These are phyloP conservation scores for Artibeus jamaicensis DNA, from an alignment of 2,797 vertebrate genomes.

Conservation along the genomic window DNA sequence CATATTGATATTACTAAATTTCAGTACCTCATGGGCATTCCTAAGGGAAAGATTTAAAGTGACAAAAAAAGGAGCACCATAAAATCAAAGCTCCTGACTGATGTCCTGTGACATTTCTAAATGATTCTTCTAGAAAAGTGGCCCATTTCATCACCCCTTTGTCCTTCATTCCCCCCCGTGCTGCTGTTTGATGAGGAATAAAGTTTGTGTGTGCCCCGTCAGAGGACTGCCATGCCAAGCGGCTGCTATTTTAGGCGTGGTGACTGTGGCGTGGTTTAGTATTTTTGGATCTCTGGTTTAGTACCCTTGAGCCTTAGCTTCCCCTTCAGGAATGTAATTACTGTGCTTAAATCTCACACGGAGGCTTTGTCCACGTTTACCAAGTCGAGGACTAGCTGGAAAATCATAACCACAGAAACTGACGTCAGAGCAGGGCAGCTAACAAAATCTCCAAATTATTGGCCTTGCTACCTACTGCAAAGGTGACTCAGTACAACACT, in stretches of 20 bases:
- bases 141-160: not conserved
- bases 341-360: not conserved
- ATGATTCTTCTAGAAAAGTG: not conserved
- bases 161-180: not conserved
- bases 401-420: not conserved
- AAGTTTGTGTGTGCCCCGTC: not conserved
- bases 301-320: constrained; percentile 16
- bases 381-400: not conserved
- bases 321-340: constrained; percentile 7
- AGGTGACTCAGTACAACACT: not conserved
- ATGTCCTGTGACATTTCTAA: not conserved
- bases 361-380: not conserved
- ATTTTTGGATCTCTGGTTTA: constrained; percentile 45
- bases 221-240: not conserved
- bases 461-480: not conserved
- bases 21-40: not conserved
- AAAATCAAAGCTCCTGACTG: not conserved
- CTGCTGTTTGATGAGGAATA: not conserved
- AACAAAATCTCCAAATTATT: not conserved
- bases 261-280: not conserved
- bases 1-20: not conserved
- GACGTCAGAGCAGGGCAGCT: not conserved
- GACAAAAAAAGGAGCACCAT: not conserved
- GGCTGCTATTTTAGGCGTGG: constrained; percentile 45
- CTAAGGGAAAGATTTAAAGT: not conserved